Base-by-base conservation (phyloP, 2,888 invertebrate genomes). In the Drosophila ustulata region DNA sequence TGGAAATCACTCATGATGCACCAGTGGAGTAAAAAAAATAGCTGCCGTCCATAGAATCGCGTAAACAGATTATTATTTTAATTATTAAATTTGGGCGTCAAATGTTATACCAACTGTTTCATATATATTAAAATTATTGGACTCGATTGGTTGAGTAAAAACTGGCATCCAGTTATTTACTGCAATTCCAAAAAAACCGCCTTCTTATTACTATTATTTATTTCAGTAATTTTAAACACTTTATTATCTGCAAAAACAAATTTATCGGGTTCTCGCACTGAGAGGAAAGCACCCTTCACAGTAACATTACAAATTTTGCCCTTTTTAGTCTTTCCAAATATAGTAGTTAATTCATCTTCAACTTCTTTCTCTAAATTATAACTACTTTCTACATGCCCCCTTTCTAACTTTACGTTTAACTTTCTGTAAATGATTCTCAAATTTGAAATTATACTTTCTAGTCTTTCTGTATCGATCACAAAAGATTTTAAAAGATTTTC, bases 401-500 rank as follows among this genome's bases (percentile, higher is more conserved):
- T 43, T 50, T 39, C 41, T 18, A 32, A 50, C 58, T 11, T 58
- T 58, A 1, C 49, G 11, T 9, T 58, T 58, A 26, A 70, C 59
- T 63, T 41, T 69, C 53, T 66, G 57, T 32, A 73, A 39, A 46
- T 71, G 13, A 25, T 70, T 73, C 18, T 75, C 62, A 59, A 73
- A 59, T 39, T 71, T 71, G 25, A 71, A 71, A 4, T 74, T 47
- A 69, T 64, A 30, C 49, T 47, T 6, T 72, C 70, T 49, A 74
- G 64, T 30, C 6, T 30, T 50, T 28, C 41, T n/a, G 32, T 50
- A 1, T 58, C 49, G 23, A 58, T 30, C 8, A 58, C 58, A 57
- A 57, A 57, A n/a, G 5, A 28, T 28, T 23, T n/a, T n/a, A 57
- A 57, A 57, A n/a, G 5, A 28, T 47, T 23, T n/a, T n/a, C 7